These are phyloP conservation scores for Deilephila elpenor DNA, from an alignment of 2,888 invertebrate species.

Conservation along the genomic window DNA sequence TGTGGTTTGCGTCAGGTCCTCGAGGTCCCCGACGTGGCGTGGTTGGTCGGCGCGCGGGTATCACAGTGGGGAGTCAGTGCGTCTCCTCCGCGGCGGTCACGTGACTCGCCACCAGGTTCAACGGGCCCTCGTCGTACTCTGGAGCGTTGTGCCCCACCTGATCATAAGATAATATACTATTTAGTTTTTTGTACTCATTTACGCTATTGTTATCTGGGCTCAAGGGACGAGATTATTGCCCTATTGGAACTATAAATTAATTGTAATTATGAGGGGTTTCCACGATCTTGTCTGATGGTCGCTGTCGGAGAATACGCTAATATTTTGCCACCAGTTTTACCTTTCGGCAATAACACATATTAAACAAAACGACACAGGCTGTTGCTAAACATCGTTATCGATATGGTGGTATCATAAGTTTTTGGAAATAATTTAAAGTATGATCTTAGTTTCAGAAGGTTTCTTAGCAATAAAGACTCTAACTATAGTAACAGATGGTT, in stretches of 20 bases:
- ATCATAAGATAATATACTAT: constrained; percentile 29
- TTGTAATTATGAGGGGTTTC: no score
- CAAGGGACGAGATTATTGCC: background rate
- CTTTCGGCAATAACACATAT: no score
- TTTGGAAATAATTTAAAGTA: no score
- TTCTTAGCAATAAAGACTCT: no score
- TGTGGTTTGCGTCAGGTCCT: background rate
- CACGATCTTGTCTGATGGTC: no score
- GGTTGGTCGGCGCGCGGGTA: constrained; percentile 39
- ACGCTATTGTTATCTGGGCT: background rate
- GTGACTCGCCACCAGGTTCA: constrained; percentile 89
- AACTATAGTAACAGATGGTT: no score
- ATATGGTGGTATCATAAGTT: no score
- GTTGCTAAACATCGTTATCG: no score
- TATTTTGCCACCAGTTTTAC: no score
- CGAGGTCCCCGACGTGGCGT: constrained; percentile 21
- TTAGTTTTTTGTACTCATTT: background rate
- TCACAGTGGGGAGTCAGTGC: constrained; percentile 70
- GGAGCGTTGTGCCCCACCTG: constrained; percentile 74
- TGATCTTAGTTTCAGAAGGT: no score
- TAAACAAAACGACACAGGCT: no score
- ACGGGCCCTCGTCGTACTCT: constrained; percentile 86
- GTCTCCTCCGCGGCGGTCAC: constrained; percentile 87
- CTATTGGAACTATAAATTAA: background rate
- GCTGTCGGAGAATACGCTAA: no score